Evolutionary conservation across 1,140 invertebrate genomes (phyloP), one percentile per base, ranked within the genome.

Genomic region (Chelonus insularis): DNA sequence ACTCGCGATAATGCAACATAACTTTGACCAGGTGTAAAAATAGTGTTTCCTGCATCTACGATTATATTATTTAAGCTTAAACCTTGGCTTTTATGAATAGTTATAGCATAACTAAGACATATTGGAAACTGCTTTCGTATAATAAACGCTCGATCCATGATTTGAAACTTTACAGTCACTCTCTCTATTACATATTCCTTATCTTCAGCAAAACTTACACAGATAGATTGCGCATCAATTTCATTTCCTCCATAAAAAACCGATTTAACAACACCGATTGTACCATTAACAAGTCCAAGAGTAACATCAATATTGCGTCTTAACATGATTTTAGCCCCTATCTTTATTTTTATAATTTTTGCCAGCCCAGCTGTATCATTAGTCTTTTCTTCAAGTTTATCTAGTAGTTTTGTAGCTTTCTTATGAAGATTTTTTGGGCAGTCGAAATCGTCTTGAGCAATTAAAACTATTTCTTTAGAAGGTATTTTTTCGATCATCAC

Each of bases 1-100:
- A 76, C 69, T 57, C 74, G 66, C n/a, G 74, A 77, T 4, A 77
- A 59, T 41, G 76, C 75, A 16, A 79, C 75, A 66, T 77, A 81
- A 34, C 63, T 64, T 66, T 78, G 72, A 9, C 75, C 78, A 54
- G 34, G 52, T 58, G 56, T 63, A 55, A 79, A 77, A 37, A 76
- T 56, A 21, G 54, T 60, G 65, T 71, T 72, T 23, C 69, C 72
- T 16, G 66, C 62, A 58, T 76, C 69, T 8, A 76, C 58, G 7
- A 76, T 34, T 21, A 64, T 69, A 63, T 66, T 71, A 20, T 69
- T 29, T 32, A 79, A 67, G 59, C 71, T 77, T n/a, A 78, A 60
- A 7, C 77, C 75, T 68, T 80, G 76, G 65, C 70, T 71, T 65
- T 77, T 80, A 56, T 80, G 76, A 50, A 81, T 71, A 18, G 76